Base-by-base conservation (phyloP, 2,888 invertebrate species). In the Escarpia spicata region DNA sequence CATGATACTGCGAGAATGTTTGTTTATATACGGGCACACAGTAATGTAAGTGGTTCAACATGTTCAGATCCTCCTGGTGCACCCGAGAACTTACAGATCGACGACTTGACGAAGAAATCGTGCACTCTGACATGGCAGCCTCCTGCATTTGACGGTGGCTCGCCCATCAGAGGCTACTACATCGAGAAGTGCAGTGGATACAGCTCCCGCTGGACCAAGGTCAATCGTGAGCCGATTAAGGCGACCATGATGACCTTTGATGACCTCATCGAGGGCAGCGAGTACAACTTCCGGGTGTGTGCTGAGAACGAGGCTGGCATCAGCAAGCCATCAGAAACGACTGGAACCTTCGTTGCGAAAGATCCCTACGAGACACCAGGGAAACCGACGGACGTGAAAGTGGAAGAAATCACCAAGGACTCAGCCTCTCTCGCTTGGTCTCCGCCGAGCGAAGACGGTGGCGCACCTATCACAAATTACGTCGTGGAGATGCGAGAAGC, bases 141-240 rank as follows among this genome's bases (percentile, higher is more conserved):
- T 92, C 96, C 96, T 91, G 93, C 94, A 15, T 95, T 96, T 92
- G 96, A 96, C 94, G 96, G 96, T 15, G 96, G 96, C 15, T 95
- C 96, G 31, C 95, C 95, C 52, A 94, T 96, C 93, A 95, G 95
- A 52, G 95, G 95, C 89, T 96, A 96, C 93, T 93, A 95, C 92
- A 93, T 96, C 12, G 96, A 96, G 94, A 95, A 95, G 92, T 94
- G 95, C 43, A 95, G 95, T 92, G 95, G 95, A 26, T 93, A 92
- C 60, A 93, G 92, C 58, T 92, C 92, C n/a, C 60, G 93, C 45
- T 99, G 99, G 99, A 97, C 98, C 94, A 99, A 99, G 96, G 96
- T 99, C 92, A 99, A 98, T 97, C 98, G 98, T 95, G 98, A 98
- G 94, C 98, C 98, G 0, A 97, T 98, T 43, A 93, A 95, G 4